A percentile compares a stretch with the other conserved stretches of the same genome.
phyloP scores from a whole-genome alignment of 2,113 vertebrate species.

The Merops nubicus region DNA sequence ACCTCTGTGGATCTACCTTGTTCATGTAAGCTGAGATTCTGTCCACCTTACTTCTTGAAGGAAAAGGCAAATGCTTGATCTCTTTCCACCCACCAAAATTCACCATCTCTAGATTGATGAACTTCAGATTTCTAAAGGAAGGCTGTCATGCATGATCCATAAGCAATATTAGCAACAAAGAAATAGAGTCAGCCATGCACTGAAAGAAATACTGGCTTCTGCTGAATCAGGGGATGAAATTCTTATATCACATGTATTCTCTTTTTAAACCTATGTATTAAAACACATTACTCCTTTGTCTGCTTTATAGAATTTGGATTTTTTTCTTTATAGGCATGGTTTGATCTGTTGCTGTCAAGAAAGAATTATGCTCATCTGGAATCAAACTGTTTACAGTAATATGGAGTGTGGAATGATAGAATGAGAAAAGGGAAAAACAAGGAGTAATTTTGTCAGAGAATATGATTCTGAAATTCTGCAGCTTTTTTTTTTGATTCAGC shows the following conservation, averaged over 20 bases:
- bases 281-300: not conserved
- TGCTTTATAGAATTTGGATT: not conserved
- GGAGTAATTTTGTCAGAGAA: not conserved
- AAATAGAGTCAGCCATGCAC: not conserved
- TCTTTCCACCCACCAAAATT: rapidly evolving
- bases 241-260: not conserved
- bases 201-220: not conserved
- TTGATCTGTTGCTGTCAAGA: not conserved
- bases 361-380: not conserved
- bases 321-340: not conserved
- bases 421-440: not conserved
- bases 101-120: not conserved
- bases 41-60: not conserved
- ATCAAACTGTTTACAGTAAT: not conserved
- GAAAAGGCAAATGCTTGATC: not conserved
- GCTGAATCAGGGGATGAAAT: not conserved
- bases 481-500: not conserved
- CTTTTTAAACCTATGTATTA: not conserved
- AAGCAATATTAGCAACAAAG: not conserved
- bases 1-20: not conserved
- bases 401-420: no score
- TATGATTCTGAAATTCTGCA: not conserved
- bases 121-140: not conserved
- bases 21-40: not conserved
- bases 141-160: not conserved